Conservation (phyloP, 1,140 invertebrate genomes). For the Drosophila burlai region DNA sequence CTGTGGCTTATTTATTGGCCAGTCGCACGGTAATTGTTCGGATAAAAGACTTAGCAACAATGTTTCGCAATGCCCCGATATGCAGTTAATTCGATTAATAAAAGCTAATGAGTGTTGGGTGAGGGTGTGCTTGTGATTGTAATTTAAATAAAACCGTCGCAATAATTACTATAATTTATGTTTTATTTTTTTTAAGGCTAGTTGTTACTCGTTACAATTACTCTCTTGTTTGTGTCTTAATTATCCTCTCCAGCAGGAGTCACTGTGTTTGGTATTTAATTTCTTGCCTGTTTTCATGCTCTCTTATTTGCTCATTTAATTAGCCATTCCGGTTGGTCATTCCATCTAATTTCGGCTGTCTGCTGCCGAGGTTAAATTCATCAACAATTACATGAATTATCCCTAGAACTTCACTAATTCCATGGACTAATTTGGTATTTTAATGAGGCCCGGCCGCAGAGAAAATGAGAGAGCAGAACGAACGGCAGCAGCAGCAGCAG, state of each 20-base stretch:
- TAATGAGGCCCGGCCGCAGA: conserved; percentile 25
- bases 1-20: conserved; percentile 45
- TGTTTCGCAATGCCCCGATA: conserved; percentile 11
- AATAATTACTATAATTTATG: not conserved
- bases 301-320: conserved; percentile 21
- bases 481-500: conserved; percentile 18
- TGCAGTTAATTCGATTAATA: conserved; percentile 50
- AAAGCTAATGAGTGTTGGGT: conserved; percentile 31
- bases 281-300: not conserved
- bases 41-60: conserved; percentile 27
- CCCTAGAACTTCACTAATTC: conserved; percentile 42
- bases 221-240: not conserved
- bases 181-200: not conserved
- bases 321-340: conserved; percentile 25
- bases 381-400: conserved; percentile 40
- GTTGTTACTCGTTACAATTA: not conserved
- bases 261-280: not conserved
- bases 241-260: not conserved
- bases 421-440: conserved; percentile 49
- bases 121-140: conserved; percentile 1
- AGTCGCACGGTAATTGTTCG: conserved; percentile 40
- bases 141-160: conserved; percentile 1
- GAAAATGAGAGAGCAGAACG: conserved; percentile 17
- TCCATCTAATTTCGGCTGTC: conserved; percentile 23
- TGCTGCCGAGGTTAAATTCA: conserved; percentile 7